phyloP scores from a whole-genome alignment of 1,140 invertebrate genomes.

The Hesperophylax magnus region DNA sequence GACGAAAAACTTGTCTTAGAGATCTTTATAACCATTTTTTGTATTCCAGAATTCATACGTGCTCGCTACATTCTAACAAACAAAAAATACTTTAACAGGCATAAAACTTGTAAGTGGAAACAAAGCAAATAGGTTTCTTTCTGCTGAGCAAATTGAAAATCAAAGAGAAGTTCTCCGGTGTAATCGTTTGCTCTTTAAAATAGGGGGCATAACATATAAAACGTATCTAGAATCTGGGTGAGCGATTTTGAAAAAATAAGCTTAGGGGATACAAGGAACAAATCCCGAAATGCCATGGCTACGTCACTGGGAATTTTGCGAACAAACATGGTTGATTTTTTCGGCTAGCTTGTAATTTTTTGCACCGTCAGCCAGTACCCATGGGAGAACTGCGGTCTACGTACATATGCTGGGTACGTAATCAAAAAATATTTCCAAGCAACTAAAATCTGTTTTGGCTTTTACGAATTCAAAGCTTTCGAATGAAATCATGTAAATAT shows the following conservation, averaged over 20 bases:
- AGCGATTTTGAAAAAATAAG: slow-evolving; percentile 45
- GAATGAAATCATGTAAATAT: too few species aligned
- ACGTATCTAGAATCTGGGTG: slow-evolving; percentile 46
- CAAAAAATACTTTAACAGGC: slow-evolving; percentile 41
- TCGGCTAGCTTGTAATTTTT: slow-evolving; percentile 10
- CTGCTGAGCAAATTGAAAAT: slow-evolving; percentile 55
- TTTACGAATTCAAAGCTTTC: too few species aligned
- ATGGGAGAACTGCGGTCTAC: not conserved
- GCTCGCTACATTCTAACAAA: slow-evolving; percentile 38
- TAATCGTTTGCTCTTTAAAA: slow-evolving; percentile 55
- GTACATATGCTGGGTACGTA: not conserved
- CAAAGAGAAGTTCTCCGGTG: slow-evolving; percentile 53
- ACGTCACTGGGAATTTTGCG: slow-evolving; percentile 42
- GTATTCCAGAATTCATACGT: slow-evolving; percentile 11
- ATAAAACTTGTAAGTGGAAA: slow-evolving; percentile 48
- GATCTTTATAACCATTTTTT: slow-evolving; percentile 21
- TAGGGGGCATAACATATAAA: slow-evolving; percentile 47
- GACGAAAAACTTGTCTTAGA: not conserved
- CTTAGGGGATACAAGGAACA: slow-evolving; percentile 28
- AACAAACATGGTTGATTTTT: slow-evolving; percentile 34
- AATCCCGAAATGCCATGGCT: slow-evolving; percentile 36
- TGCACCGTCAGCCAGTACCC: slow-evolving; percentile 19
- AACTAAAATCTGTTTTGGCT: too few species aligned
- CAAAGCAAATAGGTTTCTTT: slow-evolving; percentile 47
- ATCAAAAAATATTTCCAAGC: too few species aligned